Evolutionary conservation across 1,140 invertebrate species (phyloP).

Genomic region (Stegodyphus mimosarum): DNA sequence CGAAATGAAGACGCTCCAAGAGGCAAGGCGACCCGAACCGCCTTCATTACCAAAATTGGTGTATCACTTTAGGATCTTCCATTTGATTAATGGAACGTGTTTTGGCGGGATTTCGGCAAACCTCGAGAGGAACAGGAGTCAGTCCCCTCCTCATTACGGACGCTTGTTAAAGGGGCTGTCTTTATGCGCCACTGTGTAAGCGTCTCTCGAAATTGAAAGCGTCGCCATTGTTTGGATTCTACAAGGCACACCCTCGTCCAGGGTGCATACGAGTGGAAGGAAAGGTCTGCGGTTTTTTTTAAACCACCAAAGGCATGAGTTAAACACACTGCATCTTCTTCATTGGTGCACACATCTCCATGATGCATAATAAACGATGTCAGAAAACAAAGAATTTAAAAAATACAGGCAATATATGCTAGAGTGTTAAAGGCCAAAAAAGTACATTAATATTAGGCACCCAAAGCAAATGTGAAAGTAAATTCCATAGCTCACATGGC

Average conservation of each 20-base stretch:
- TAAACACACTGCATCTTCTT: too few species aligned
- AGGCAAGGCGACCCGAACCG: constrained; percentile 11
- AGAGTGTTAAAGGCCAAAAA: too few species aligned
- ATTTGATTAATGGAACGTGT: constrained; percentile 58
- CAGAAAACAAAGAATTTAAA: too few species aligned
- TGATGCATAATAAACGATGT: too few species aligned
- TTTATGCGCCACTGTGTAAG: constrained; percentile 14
- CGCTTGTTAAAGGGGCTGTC: constrained; percentile 47
- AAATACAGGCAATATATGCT: too few species aligned
- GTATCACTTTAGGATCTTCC: constrained; percentile 58
- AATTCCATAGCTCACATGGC: too few species aligned
- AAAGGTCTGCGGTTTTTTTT: not conserved
- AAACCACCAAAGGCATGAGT: too few species aligned
- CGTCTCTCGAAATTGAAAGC: constrained; percentile 47
- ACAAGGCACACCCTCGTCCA: not conserved
- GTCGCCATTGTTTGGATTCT: constrained; percentile 37
- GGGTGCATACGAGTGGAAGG: not conserved
- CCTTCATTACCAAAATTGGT: constrained; percentile 58
- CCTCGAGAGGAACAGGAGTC: constrained; percentile 40
- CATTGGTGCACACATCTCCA: too few species aligned
- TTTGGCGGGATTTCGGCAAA: constrained; percentile 55
- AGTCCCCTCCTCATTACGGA: constrained; percentile 42
- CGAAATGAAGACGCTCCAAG: constrained; percentile 32
- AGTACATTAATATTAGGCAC: too few species aligned
- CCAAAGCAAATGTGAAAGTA: too few species aligned